These are phyloP conservation scores for Campylorhamphus procurvoides DNA, from an alignment of 2,113 vertebrate genomes.

Conservation along the genomic window DNA sequence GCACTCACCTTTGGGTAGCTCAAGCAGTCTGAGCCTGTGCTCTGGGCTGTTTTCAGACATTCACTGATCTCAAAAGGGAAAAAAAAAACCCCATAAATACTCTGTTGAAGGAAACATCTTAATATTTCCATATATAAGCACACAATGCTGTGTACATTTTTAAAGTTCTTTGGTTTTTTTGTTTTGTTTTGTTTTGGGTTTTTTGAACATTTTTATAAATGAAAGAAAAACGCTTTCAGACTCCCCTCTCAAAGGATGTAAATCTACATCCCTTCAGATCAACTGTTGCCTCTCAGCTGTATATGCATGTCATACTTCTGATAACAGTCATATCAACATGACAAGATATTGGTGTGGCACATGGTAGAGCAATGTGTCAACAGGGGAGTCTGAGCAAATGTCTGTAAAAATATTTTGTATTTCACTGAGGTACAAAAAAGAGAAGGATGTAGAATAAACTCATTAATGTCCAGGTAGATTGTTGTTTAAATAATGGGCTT, in stretches of 20 bases:
- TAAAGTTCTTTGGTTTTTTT: too few species aligned
- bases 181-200: too few species aligned
- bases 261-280: neutral
- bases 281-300: neutral
- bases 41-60: neutral
- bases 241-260: neutral
- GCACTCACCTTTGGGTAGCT: neutral
- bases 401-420: neutral
- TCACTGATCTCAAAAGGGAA: neutral
- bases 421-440: neutral
- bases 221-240: neutral
- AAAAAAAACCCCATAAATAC: neutral
- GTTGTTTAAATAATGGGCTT: neutral
- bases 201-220: neutral
- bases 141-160: neutral
- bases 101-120: neutral
- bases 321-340: neutral
- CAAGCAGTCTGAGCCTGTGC: rapidly evolving
- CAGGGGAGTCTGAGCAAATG: neutral
- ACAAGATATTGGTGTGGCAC: constrained; percentile 3
- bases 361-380: neutral
- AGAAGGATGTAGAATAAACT: neutral
- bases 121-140: neutral
- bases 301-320: neutral
- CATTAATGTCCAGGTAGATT: neutral